phyloP scores from a whole-genome alignment of 2,888 invertebrate genomes.

The Eudasyphora cyanicolor region DNA sequence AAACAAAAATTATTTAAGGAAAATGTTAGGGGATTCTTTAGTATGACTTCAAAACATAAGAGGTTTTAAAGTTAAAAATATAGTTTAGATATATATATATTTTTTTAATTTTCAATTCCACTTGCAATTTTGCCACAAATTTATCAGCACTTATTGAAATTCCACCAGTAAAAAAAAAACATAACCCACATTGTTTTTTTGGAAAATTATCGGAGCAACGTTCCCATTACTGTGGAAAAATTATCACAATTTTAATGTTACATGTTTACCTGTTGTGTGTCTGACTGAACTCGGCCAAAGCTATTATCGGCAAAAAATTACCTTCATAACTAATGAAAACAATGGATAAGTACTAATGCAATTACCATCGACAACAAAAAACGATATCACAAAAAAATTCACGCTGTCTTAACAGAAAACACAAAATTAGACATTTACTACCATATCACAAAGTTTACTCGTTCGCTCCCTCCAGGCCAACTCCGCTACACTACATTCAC shows the following conservation, averaged over 20 bases:
- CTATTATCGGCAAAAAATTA: slow-evolving; percentile 20
- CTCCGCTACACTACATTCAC: slow-evolving; percentile 18
- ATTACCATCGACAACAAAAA: slow-evolving; percentile 51
- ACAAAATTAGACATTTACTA: too few relatives aligned
- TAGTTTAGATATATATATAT: too few relatives aligned
- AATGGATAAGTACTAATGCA: slow-evolving; percentile 55
- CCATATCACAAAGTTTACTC: not conserved
- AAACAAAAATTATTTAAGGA: not conserved
- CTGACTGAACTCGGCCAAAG: slow-evolving; percentile 1
- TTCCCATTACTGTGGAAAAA: slow-evolving; percentile 21
- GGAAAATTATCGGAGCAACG: not conserved
- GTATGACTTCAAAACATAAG: too few relatives aligned
- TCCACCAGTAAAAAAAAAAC: not conserved
- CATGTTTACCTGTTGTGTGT: slow-evolving; percentile 39
- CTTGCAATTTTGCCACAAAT: not conserved
- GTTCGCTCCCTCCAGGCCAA: not conserved
- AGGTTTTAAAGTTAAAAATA: too few relatives aligned
- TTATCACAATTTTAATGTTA: slow-evolving; percentile 38
- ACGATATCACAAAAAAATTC: slow-evolving; percentile 19
- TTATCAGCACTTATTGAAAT: not conserved
- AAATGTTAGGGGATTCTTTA: not conserved
- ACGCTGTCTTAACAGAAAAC: slow-evolving; percentile 8
- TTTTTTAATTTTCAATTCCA: too few relatives aligned
- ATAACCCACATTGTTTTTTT: slow-evolving; percentile 1
- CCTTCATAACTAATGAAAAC: slow-evolving; percentile 54